Evolutionary conservation across 1,140 invertebrate genomes (phyloP).

Genomic region (Drosophila sucinea): DNA sequence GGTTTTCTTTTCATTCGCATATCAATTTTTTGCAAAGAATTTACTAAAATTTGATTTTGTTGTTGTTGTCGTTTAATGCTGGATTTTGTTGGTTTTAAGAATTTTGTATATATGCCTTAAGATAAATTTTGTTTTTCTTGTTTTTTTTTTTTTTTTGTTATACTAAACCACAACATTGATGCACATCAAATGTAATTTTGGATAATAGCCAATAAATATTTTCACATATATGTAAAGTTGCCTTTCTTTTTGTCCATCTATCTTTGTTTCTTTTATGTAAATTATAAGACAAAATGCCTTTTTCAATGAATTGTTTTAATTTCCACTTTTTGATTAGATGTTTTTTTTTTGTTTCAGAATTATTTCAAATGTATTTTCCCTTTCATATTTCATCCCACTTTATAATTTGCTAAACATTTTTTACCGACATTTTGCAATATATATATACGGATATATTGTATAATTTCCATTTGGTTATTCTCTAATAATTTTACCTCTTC

Average conservation of each 20-base stretch:
- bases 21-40: conserved; percentile 48
- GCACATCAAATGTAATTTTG: conserved; percentile 71
- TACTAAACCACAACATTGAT: conserved; percentile 79
- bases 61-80: conserved; percentile 41
- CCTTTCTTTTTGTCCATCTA: conserved; percentile 33
- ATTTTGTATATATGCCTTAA: conserved; percentile 51
- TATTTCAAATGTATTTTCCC: neutral
- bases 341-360: conserved; percentile 13
- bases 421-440: conserved; percentile 55
- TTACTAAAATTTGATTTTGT: conserved; percentile 37
- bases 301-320: conserved; percentile 30
- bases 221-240: conserved; percentile 21
- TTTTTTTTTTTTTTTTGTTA: conserved; percentile 55
- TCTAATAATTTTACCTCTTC: conserved; percentile 54
- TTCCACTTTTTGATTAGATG: conserved; percentile 32
- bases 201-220: conserved; percentile 65
- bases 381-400: conserved; percentile 30
- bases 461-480: conserved; percentile 47
- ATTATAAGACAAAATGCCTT: conserved; percentile 58
- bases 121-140: conserved; percentile 17
- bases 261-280: conserved; percentile 41
- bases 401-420: conserved; percentile 74
- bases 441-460: conserved; percentile 49
- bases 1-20: neutral
- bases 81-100: conserved; percentile 36